These are phyloP conservation scores for Leuciscus waleckii DNA, from an alignment of 2,797 vertebrate genomes.

Conservation along the genomic window DNA sequence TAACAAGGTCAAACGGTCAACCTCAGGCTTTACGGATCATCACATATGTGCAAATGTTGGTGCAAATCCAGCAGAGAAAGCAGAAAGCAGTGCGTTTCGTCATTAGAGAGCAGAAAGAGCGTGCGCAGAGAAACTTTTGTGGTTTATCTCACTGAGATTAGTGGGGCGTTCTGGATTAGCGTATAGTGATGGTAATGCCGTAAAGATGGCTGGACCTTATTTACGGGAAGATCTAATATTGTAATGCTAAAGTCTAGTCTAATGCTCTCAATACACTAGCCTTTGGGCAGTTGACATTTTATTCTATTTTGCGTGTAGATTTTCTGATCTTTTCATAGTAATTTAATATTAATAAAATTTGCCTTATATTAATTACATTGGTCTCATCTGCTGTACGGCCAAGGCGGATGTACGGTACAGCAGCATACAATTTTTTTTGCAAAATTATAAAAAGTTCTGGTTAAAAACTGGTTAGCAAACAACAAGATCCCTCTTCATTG, in stretches of 20 bases:
- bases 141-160: background rate
- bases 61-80: constrained; percentile 27
- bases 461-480: background rate
- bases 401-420: too few species aligned
- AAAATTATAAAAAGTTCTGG: background rate
- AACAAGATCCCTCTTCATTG: background rate
- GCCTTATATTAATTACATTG: background rate
- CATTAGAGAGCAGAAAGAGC: constrained; percentile 17
- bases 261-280: background rate
- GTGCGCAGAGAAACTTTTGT: background rate
- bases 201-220: background rate
- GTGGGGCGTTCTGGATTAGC: constrained; percentile 12
- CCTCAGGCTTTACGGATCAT: constrained; percentile 19
- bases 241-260: background rate
- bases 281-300: background rate
- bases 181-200: background rate
- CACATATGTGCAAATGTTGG: background rate
- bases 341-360: background rate
- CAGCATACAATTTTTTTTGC: too few species aligned
- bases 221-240: background rate
- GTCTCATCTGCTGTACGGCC: too few species aligned
- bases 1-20: constrained; percentile 28
- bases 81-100: background rate
- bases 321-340: background rate
- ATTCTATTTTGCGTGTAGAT: background rate